phyloP scores from a whole-genome alignment of 53 echinoderm and acorn worm species.

The Arbacia lixula region DNA sequence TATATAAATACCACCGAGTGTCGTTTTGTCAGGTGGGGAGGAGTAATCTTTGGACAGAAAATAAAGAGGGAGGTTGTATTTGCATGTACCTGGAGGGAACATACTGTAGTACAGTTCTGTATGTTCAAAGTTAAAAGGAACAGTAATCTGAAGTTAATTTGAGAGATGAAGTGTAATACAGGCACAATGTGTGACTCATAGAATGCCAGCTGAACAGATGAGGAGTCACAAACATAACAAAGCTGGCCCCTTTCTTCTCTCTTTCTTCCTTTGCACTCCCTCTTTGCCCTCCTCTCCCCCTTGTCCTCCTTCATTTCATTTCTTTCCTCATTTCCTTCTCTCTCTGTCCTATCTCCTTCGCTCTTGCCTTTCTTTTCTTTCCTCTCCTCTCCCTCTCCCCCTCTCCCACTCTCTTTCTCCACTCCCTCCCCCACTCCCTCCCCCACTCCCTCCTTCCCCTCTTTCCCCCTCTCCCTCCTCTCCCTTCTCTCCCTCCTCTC shows the following conservation, averaged over 20 bases:
- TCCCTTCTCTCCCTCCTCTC: neutral
- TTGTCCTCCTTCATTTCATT: neutral
- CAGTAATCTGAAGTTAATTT: slow-evolving; percentile 18
- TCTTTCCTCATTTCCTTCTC: neutral
- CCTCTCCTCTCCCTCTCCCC: neutral
- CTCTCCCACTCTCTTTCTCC: neutral
- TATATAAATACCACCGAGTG: no score
- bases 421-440: neutral
- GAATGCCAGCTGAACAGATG: slow-evolving; percentile 6
- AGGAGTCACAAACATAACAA: neutral
- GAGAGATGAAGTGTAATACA: slow-evolving; percentile 3
- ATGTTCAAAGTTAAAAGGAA: no score
- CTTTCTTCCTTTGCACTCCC: neutral
- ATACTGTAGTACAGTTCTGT: no score
- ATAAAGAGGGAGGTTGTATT: no score
- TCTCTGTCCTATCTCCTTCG: neutral
- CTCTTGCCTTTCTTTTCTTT: neutral
- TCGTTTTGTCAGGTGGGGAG: no score
- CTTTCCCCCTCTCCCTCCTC: neutral
- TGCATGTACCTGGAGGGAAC: no score
- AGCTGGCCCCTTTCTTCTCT: slow-evolving; percentile 1
- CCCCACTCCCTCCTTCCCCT: neutral
- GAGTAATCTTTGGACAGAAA: no score
- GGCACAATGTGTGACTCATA: slow-evolving; percentile 5
- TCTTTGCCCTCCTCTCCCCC: neutral